Conservation (phyloP, 2,113 vertebrate genomes). For the Calonectris borealis region DNA sequence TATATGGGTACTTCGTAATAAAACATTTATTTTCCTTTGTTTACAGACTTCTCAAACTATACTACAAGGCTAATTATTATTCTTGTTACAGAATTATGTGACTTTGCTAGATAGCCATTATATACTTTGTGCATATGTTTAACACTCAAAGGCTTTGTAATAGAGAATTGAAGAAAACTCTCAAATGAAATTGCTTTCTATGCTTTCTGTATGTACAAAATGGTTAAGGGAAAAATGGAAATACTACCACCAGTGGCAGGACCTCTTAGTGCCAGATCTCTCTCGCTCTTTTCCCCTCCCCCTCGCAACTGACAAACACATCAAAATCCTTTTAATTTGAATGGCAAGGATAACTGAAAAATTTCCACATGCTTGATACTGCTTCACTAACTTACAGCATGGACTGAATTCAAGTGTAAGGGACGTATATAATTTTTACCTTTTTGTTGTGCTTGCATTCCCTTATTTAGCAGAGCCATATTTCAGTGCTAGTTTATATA, state of each 20-base stretch:
- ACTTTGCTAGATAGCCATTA: not conserved
- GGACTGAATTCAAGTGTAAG: not conserved
- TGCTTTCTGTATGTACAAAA: not conserved
- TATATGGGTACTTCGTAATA: not conserved
- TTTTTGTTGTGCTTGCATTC: not conserved
- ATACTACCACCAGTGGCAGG: not conserved
- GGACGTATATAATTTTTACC: not conserved
- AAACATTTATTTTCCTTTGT: not conserved
- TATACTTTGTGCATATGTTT: not conserved
- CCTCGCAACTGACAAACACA: not conserved
- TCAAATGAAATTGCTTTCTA: not conserved
- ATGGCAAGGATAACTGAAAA: not conserved
- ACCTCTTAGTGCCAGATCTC: not conserved
- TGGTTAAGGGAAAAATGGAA: not conserved
- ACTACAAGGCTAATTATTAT: not conserved
- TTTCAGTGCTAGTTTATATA: not conserved
- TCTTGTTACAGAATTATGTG: not conserved
- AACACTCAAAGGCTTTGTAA: not conserved
- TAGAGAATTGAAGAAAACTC: not conserved
- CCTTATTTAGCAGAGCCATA: not conserved
- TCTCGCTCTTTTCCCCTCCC: rapidly evolving
- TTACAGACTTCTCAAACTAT: not conserved
- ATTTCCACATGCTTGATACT: not conserved
- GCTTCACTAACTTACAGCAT: not conserved
- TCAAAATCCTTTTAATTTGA: not conserved